Evolutionary conservation across 2,888 invertebrate genomes (phyloP).

Genomic region (Meteorus cinctellus): DNA sequence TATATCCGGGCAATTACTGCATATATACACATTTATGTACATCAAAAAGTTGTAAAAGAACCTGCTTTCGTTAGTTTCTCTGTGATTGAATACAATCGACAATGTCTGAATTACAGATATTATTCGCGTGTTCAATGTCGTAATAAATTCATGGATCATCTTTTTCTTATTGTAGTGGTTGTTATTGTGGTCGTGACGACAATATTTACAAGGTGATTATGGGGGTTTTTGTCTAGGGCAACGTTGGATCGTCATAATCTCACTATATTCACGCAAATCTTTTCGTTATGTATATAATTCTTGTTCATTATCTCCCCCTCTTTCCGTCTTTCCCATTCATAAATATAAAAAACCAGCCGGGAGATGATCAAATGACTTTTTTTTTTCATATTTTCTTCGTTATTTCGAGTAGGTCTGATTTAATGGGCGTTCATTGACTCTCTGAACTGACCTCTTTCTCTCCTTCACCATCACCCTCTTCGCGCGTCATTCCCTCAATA

Average conservation of each 20-base stretch:
- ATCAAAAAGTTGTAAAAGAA: slow-evolving; percentile 40
- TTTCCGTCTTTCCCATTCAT: not conserved
- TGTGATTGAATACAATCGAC: not conserved
- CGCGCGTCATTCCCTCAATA: slow-evolving; percentile 76
- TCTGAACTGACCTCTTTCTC: slow-evolving; percentile 67
- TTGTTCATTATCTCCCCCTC: not conserved
- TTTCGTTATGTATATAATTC: not conserved
- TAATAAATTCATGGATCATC: slow-evolving; percentile 3
- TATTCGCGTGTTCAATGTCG: not conserved
- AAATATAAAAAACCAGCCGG: slow-evolving; percentile 20
- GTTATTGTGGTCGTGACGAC: not conserved
- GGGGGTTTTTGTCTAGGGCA: not conserved
- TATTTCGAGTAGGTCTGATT: not conserved
- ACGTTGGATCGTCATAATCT: slow-evolving; percentile 7
- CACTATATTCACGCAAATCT: not conserved
- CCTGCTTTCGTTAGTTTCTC: slow-evolving; percentile 16
- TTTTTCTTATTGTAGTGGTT: not conserved
- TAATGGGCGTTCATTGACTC: slow-evolving; percentile 58
- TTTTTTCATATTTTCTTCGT: not conserved
- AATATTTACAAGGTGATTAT: slow-evolving; percentile 22
- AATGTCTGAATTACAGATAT: not conserved
- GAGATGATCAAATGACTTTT: not conserved
- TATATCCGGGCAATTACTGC: slow-evolving; percentile 42
- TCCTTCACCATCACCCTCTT: slow-evolving; percentile 75
- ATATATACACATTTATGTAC: slow-evolving; percentile 45